Evolutionary conservation across 2,888 invertebrate species (phyloP).

Genomic region (Hanleya hanleyi): DNA sequence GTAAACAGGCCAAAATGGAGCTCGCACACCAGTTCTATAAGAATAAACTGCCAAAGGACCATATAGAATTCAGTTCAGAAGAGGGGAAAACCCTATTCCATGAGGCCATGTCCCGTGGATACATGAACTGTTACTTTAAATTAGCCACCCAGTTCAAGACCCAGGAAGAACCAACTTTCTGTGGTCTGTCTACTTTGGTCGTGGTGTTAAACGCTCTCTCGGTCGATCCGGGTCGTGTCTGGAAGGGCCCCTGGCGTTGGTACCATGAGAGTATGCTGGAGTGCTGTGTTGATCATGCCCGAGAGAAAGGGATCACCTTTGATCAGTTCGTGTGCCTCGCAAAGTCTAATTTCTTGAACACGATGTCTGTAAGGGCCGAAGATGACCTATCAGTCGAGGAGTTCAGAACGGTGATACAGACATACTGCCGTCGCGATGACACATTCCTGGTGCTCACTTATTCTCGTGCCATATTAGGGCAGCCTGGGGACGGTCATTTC

Average conservation of each 20-base stretch:
- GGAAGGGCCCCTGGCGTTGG: slow-evolving; percentile 70
- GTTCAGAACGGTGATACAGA: slow-evolving; percentile 35
- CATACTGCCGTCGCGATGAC: slow-evolving; percentile 6
- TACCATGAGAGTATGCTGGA: slow-evolving; percentile 71
- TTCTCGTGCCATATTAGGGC: slow-evolving; percentile 56
- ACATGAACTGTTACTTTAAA: slow-evolving; percentile 65
- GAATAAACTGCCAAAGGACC: slow-evolving; percentile 57
- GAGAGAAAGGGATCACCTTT: slow-evolving; percentile 55
- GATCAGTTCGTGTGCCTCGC: slow-evolving; percentile 66
- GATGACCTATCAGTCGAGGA: slow-evolving; percentile 6
- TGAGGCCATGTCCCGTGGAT: slow-evolving; percentile 30
- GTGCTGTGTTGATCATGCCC: slow-evolving; percentile 52
- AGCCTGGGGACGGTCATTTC: slow-evolving; percentile 67
- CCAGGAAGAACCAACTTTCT: slow-evolving; percentile 70
- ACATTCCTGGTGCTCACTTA: slow-evolving; percentile 54
- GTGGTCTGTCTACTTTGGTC: slow-evolving; percentile 68
- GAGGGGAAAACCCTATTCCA: slow-evolving; percentile 50
- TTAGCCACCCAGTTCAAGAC: slow-evolving; percentile 69
- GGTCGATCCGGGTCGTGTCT: slow-evolving; percentile 59
- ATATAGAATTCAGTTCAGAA: slow-evolving; percentile 59
- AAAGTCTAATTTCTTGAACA: slow-evolving; percentile 60
- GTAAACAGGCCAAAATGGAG: too few species aligned
- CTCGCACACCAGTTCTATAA: too few species aligned
- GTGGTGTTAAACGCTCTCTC: slow-evolving; percentile 67
- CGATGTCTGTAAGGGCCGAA: slow-evolving; percentile 24